A percentile compares a stretch with the other conserved stretches of the same genome.
Conservation (phyloP, 2,797 vertebrate species). For the Rhabdomys pumilio region DNA sequence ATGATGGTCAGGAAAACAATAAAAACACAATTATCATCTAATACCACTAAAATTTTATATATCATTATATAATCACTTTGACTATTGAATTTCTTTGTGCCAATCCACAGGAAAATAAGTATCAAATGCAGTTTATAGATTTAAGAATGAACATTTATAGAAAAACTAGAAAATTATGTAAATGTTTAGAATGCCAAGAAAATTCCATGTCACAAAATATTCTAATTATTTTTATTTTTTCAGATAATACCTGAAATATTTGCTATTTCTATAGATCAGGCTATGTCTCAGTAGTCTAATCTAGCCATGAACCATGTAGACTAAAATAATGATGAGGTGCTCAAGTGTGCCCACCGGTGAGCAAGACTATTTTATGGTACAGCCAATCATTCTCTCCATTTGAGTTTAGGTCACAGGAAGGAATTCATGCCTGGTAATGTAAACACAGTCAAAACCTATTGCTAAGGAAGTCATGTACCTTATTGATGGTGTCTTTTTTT, state of each 20-base stretch:
- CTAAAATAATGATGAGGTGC: not conserved
- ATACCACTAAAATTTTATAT: not conserved
- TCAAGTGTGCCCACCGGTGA: not conserved
- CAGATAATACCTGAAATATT: not conserved
- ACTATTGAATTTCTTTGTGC: not conserved
- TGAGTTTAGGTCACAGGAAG: not conserved
- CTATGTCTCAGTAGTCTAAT: not conserved
- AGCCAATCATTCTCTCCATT: not conserved
- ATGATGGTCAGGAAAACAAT: slow-evolving; percentile 31
- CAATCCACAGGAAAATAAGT: not conserved
- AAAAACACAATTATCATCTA: not conserved
- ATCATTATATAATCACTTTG: not conserved
- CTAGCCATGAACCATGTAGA: not conserved
- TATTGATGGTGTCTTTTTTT: not conserved
- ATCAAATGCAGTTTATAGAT: not conserved
- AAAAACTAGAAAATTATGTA: slow-evolving; percentile 30
- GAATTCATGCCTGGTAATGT: not conserved
- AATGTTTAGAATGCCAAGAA: slow-evolving; percentile 39
- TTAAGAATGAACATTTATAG: slow-evolving; percentile 1
- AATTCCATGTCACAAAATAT: not conserved
- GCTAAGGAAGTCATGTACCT: not conserved
- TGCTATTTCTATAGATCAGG: not conserved
- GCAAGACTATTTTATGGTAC: not conserved
- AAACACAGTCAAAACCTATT: not conserved
- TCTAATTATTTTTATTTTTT: not conserved